Conservation (phyloP, 2,797 vertebrate genomes). For the Pyrocephalus nanus region DNA sequence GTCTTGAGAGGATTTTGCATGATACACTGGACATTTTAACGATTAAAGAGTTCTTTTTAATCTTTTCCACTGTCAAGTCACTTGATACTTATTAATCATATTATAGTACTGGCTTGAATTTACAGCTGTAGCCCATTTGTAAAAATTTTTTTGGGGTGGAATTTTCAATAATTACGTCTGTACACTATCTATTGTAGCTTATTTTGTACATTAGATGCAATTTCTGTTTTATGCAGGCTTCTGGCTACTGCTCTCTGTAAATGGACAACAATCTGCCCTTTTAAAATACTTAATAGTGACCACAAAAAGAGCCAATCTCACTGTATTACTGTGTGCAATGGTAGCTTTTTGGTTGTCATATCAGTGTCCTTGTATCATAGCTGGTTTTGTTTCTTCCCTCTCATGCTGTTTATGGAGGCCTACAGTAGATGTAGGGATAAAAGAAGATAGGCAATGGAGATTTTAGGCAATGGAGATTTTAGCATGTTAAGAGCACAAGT, state of each 20-base stretch:
- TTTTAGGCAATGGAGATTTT: neutral
- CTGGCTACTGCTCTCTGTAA: neutral
- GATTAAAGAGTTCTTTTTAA: constrained; percentile 39
- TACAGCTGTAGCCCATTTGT: constrained; percentile 24
- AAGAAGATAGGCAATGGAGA: neutral
- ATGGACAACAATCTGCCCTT: neutral
- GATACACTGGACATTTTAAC: constrained; percentile 13
- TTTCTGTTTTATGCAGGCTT: neutral
- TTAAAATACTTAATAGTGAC: neutral
- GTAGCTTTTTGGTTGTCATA: neutral
- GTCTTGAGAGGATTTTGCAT: constrained; percentile 41
- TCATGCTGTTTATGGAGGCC: neutral
- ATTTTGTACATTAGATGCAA: neutral
- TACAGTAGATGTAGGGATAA: neutral
- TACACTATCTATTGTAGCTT: neutral
- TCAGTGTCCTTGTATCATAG: neutral
- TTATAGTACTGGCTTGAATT: constrained; percentile 7
- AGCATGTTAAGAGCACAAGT: neutral
- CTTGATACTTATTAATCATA: constrained; percentile 25
- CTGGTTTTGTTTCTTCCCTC: neutral
- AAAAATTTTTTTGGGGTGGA: neutral
- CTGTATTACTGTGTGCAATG: neutral
- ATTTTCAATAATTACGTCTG: neutral
- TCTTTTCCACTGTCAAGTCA: neutral
- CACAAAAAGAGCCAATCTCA: neutral